Evolutionary conservation across 2,113 vertebrate species (phyloP).

Genomic region (Ondatra zibethicus): DNA sequence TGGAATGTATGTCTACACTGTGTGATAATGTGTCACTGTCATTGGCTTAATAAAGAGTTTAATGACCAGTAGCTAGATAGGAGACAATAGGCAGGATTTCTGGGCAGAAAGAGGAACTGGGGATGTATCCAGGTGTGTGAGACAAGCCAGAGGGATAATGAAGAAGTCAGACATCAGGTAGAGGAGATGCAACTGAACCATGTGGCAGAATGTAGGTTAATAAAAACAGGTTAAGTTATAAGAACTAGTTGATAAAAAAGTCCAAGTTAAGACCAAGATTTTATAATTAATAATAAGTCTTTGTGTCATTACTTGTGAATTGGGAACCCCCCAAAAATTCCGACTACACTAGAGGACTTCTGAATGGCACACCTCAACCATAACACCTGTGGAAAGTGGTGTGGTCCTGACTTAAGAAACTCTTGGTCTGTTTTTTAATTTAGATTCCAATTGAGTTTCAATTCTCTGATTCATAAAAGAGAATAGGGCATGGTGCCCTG

Average conservation of each 20-base stretch:
- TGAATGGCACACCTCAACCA: neutral
- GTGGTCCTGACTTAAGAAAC: neutral
- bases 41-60: neutral
- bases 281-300: neutral
- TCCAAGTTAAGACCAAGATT: neutral
- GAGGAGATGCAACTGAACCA: neutral
- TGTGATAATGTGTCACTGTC: neutral
- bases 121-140: neutral
- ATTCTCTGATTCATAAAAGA: slow-evolving; percentile 53
- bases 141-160: neutral
- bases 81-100: neutral
- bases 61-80: neutral
- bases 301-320: neutral
- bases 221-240: neutral
- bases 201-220: neutral
- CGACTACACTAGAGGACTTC: neutral
- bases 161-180: neutral
- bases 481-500: too few relatives aligned
- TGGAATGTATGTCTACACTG: neutral
- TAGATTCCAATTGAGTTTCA: slow-evolving; percentile 34
- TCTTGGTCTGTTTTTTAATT: slow-evolving; percentile 19
- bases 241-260: neutral
- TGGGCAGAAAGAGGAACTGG: neutral
- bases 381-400: slow-evolving; percentile 21
- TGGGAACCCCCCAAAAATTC: neutral